A percentile compares a stretch with the other conserved stretches of the same genome.
Evolutionary conservation across 2,797 vertebrate species (phyloP).

Genomic region (Lophius americanus): DNA sequence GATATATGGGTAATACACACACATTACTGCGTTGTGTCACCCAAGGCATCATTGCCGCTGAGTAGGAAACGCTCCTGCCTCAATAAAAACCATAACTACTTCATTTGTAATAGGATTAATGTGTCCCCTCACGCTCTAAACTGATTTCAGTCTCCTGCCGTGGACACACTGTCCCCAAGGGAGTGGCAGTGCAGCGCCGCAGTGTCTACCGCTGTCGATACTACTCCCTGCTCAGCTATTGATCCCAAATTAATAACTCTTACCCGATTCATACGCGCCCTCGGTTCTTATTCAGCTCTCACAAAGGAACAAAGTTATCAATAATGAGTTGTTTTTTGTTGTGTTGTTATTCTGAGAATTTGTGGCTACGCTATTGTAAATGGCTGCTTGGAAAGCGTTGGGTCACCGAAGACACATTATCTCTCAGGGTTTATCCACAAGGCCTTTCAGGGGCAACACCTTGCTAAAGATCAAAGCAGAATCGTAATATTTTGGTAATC

Average conservation of each 20-base stretch:
- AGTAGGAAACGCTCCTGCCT: constrained; percentile 55
- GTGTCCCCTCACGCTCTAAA: constrained; percentile 65
- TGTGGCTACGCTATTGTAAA: constrained; percentile 30
- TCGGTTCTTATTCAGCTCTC: constrained; percentile 12
- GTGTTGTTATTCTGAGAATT: constrained; percentile 36
- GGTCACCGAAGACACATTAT: constrained; percentile 23
- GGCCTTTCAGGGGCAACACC: constrained; percentile 3
- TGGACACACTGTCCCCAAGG: constrained; percentile 55
- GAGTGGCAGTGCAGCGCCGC: constrained; percentile 36
- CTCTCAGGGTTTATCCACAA: constrained; percentile 9
- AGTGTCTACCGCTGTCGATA: constrained; percentile 42
- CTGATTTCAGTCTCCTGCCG: constrained; percentile 61
- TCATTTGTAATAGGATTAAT: constrained; percentile 75
- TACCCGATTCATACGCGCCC: constrained; percentile 28
- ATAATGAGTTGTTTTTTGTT: constrained; percentile 48
- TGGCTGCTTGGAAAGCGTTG: constrained; percentile 28
- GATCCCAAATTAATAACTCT: constrained; percentile 60
- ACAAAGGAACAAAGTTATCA: constrained; percentile 25
- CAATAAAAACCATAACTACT: constrained; percentile 63
- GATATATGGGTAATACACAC: constrained; percentile 7
- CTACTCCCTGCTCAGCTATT: constrained; percentile 49
- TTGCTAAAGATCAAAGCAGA: background rate
- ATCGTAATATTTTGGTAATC: too few species aligned
- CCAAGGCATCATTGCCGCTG: constrained; percentile 37
- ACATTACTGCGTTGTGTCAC: background rate